Evolutionary conservation across 1,140 invertebrate species (phyloP).

Genomic region (Eumeta japonica): DNA sequence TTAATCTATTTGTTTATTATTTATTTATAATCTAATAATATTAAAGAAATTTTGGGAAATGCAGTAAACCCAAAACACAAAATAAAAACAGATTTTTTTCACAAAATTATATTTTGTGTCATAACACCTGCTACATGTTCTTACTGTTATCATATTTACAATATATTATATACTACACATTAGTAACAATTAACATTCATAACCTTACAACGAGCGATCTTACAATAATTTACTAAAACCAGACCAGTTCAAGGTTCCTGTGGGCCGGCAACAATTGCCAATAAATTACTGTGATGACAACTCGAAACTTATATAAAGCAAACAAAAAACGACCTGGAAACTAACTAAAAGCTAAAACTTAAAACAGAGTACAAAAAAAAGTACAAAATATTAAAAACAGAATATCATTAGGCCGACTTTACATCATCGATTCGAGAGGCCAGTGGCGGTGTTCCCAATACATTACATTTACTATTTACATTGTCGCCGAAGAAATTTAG

Average conservation of each 20-base stretch:
- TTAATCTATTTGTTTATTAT: no score
- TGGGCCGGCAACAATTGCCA: conserved; percentile 41
- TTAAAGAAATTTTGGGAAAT: no score
- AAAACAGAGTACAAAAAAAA: conserved; percentile 31
- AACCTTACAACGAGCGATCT: conserved; percentile 53
- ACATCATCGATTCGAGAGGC: no score
- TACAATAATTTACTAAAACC: conserved; percentile 27
- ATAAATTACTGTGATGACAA: conserved; percentile 54
- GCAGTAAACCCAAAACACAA: no score
- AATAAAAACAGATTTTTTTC: conserved; percentile 44
- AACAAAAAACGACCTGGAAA: conserved; percentile 32
- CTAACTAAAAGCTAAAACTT: conserved; percentile 21
- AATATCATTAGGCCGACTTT: conserved; percentile 38
- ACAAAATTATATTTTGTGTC: conserved; percentile 62
- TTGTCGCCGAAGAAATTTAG: no score
- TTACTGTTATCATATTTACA: conserved; percentile 56
- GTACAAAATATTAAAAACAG: conserved; percentile 40
- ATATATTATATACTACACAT: conserved; percentile 57
- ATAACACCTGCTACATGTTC: conserved; percentile 58
- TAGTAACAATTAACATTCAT: conserved; percentile 59
- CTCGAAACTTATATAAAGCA: conserved; percentile 42
- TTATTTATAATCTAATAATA: no score
- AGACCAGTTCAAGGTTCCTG: conserved; percentile 5
- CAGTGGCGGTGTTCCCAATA: no score
- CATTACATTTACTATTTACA: no score